These are phyloP conservation scores for Hoplostethus mediterraneus DNA, from an alignment of 2,797 vertebrate species.

Conservation along the genomic window DNA sequence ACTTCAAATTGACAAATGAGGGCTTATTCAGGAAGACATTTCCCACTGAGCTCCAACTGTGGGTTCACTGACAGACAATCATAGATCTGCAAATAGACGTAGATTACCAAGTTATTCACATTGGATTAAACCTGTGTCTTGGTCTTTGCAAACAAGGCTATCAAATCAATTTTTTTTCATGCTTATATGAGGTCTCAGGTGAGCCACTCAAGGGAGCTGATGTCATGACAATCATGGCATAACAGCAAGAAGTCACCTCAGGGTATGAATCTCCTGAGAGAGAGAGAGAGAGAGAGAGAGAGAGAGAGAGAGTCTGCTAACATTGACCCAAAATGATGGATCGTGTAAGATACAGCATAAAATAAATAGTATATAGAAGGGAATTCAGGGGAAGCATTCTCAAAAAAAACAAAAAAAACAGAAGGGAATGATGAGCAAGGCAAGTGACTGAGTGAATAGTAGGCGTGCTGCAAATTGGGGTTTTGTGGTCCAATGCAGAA, in stretches of 20 bases:
- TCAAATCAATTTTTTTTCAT: constrained; percentile 47
- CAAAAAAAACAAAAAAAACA: too few relatives aligned
- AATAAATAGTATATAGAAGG: too few relatives aligned
- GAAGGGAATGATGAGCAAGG: background rate
- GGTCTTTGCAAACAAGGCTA: constrained; percentile 7
- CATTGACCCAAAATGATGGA: too few relatives aligned
- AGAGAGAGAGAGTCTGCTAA: background rate
- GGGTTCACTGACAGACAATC: background rate
- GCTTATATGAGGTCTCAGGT: constrained; percentile 17
- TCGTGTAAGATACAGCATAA: background rate
- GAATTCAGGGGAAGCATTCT: too few relatives aligned
- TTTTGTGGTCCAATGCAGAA: background rate
- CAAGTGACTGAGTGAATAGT: background rate
- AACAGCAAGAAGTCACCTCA: constrained; percentile 66
- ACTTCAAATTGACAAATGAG: background rate
- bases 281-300: background rate
- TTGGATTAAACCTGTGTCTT: background rate
- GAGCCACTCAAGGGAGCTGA: constrained; percentile 52
- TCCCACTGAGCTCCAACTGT: too few relatives aligned
- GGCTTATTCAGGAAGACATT: background rate
- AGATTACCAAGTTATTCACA: background rate
- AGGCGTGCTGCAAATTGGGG: background rate
- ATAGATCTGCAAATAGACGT: background rate
- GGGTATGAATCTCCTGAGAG: constrained; percentile 56
- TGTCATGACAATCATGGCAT: constrained; percentile 73